Conservation (phyloP, 1,140 invertebrate species). For the Xylocopa sonorina region DNA sequence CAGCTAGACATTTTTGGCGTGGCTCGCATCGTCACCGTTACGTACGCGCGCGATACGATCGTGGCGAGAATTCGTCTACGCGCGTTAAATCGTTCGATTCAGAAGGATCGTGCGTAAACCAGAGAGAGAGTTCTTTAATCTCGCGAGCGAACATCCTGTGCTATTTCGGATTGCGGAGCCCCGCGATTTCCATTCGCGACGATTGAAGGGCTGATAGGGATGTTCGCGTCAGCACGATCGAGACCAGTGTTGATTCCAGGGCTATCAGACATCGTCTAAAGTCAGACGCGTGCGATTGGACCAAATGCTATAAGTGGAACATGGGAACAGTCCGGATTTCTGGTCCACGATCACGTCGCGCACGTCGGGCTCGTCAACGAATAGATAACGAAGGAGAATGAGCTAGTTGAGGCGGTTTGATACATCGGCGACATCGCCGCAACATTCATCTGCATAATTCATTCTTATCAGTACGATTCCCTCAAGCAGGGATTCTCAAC, state of each 20-base stretch:
- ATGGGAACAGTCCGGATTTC: constrained; percentile 80
- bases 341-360: constrained; percentile 77
- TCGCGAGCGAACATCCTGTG: background rate
- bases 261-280: constrained; percentile 69
- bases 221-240: constrained; percentile 54
- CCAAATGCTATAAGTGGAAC: constrained; percentile 75
- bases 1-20: background rate
- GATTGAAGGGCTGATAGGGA: constrained; percentile 31
- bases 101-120: too few relatives aligned
- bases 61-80: too few relatives aligned
- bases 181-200: background rate
- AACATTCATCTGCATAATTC: constrained; percentile 80
- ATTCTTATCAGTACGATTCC: constrained; percentile 79
- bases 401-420: constrained; percentile 79
- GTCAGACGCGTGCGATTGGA: constrained; percentile 70
- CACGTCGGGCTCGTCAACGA: constrained; percentile 78
- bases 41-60: too few relatives aligned
- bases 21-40: too few relatives aligned
- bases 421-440: constrained; percentile 80
- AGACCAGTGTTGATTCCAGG: constrained; percentile 56
- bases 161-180: background rate
- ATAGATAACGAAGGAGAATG: constrained; percentile 80
- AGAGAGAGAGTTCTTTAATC: too few relatives aligned
- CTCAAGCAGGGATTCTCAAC: constrained; percentile 75
- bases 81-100: too few relatives aligned